phyloP scores from a whole-genome alignment of 2,888 invertebrate genomes.

The Rugalucina vietnamica region DNA sequence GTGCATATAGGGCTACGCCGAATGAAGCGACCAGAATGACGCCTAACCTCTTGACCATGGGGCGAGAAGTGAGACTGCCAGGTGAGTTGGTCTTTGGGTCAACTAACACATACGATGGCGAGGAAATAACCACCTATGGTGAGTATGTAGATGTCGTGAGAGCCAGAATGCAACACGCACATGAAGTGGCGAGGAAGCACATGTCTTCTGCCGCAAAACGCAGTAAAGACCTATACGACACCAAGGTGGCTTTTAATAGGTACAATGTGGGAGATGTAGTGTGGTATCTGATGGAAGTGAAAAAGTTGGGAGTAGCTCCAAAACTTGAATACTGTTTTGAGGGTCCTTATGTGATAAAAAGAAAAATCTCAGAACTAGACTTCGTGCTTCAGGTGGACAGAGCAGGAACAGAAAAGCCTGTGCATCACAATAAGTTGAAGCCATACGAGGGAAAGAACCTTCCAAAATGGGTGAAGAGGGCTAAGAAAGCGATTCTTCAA shows the following conservation, averaged over 20 bases:
- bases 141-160: not conserved
- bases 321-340: constrained; percentile 17
- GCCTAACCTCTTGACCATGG: constrained; percentile 52
- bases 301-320: not conserved
- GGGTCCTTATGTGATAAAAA: constrained; percentile 7
- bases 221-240: not conserved
- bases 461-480: constrained; percentile 1
- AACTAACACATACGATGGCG: not conserved
- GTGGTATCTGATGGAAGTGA: not conserved
- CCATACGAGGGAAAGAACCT: constrained; percentile 14
- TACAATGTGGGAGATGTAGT: constrained; percentile 4
- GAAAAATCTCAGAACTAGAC: constrained; percentile 9
- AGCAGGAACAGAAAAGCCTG: not conserved
- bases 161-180: not conserved
- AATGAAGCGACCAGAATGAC: constrained; percentile 45
- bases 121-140: not conserved
- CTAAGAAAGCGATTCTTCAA: not conserved
- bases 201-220: not conserved
- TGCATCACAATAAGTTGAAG: constrained; percentile 38
- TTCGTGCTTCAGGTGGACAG: not conserved
- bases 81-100: constrained; percentile 31
- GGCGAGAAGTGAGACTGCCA: constrained; percentile 45
- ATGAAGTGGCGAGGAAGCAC: not conserved
- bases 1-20: constrained; percentile 51
- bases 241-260: not conserved